phyloP scores from a whole-genome alignment of 1,140 invertebrate species.

The Forficula auricularia region DNA sequence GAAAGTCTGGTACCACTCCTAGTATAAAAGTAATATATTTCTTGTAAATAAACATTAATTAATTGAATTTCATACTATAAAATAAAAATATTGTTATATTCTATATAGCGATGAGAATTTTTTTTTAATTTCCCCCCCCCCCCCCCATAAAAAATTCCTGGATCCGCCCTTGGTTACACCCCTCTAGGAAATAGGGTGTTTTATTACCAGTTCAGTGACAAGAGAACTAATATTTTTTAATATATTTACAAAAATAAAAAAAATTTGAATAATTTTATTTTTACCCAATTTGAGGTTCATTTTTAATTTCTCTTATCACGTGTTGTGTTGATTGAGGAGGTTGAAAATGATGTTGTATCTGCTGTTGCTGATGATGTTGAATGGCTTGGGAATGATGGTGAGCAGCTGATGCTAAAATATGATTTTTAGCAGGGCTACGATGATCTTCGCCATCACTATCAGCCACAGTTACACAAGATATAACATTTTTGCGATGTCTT shows the following conservation, averaged over 20 bases:
- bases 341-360: slow-evolving; percentile 25
- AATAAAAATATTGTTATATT: no score
- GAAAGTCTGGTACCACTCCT: no score
- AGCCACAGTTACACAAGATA: slow-evolving; percentile 63
- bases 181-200: no score
- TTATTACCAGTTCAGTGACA: no score
- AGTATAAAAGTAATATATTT: no score
- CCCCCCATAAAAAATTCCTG: no score
- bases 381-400: slow-evolving; percentile 1
- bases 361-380: slow-evolving; percentile 8
- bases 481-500: slow-evolving; percentile 45
- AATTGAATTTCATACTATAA: no score
- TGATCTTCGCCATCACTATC: slow-evolving; percentile 61
- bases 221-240: no score
- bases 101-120: no score
- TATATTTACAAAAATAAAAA: slow-evolving; percentile 11
- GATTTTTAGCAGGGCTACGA: slow-evolving; percentile 31
- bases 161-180: no score
- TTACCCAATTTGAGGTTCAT: slow-evolving; percentile 23
- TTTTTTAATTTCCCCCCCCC: no score
- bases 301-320: slow-evolving; percentile 20
- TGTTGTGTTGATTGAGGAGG: slow-evolving; percentile 16
- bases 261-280: slow-evolving; percentile 2
- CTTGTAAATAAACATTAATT: no score
- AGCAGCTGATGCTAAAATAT: slow-evolving; percentile 12